These are phyloP conservation scores for Ecliptopera silaceata DNA, from an alignment of 2,888 invertebrate genomes.

Conservation along the genomic window DNA sequence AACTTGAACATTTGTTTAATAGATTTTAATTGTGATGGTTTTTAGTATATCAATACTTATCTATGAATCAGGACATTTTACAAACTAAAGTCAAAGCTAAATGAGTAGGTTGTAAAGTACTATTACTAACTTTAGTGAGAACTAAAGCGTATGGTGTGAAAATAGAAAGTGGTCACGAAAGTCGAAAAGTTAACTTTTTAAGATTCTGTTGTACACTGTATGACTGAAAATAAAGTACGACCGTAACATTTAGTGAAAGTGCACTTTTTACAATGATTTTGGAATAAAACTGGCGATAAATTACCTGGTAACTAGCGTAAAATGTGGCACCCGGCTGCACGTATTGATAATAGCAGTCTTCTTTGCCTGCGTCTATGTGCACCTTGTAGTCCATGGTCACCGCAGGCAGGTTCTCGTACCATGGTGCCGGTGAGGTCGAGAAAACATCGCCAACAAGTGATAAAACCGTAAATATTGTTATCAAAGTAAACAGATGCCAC, in stretches of 20 bases:
- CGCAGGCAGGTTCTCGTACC: constrained; percentile 94
- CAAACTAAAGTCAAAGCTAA: too few relatives aligned
- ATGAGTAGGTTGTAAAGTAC: too few relatives aligned
- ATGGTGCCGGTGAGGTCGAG: constrained; percentile 85
- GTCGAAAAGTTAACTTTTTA: background rate
- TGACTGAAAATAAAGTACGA: background rate
- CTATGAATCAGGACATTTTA: too few relatives aligned
- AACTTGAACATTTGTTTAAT: too few relatives aligned
- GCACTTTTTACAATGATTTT: constrained; percentile 9
- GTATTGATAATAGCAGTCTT: constrained; percentile 98
- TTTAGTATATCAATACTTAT: too few relatives aligned
- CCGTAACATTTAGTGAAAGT: background rate
- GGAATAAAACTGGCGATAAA: constrained; percentile 37
- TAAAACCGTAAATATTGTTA: constrained; percentile 78
- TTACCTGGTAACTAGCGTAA: constrained; percentile 96
- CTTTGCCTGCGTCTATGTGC: constrained; percentile 95
- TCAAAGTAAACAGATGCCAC: constrained; percentile 78
- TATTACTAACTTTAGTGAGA: too few relatives aligned
- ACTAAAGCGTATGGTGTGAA: background rate
- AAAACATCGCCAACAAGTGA: constrained; percentile 76
- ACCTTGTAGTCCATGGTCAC: constrained; percentile 98
- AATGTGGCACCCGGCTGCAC: constrained; percentile 96
- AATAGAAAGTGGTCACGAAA: constrained; percentile 10
- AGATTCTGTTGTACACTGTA: background rate
- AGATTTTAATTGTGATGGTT: too few relatives aligned